Evolutionary conservation across 2,113 vertebrate species (phyloP), one percentile per base, ranked within the genome.

Genomic region (Salvelinus fontinalis): DNA sequence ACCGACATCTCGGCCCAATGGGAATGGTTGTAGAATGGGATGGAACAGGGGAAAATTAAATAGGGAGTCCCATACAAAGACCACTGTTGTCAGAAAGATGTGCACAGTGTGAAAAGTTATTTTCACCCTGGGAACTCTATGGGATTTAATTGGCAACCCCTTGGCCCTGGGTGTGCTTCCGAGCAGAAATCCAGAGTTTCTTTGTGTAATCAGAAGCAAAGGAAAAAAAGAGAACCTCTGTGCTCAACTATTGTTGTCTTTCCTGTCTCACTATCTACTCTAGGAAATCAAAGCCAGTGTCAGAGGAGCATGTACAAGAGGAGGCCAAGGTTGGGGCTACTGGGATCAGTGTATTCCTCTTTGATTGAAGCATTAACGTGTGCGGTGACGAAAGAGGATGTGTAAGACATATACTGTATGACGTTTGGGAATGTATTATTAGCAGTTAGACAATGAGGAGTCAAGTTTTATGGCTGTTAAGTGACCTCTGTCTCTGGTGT

Each of bases 151-250:
- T 75, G 75, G 77, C 77, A 24, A 34, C 65, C 6, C 29, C n/a
- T 70, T 72, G 62, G 78, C 73, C 66, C 24, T 79, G 79, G 67
- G 67, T 73, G 79, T 67, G 27, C 64, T 75, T 83, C 71, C 48
- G 70, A 74, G 83, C 18, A 81, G 48, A 75, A 27, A 73, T 75
- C 78, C 67, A 79, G 68, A 76, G 14, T 22, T 29, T 72, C 77
- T 70, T 59, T 62, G 22, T 69, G 67, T 82, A 86, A 86, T 86
- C 5, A 79, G 49, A 9, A 62, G 16, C 84, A 69, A 82, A 82
- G 75, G 75, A 71, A 81, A 57, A 57, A 76, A 66, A 66, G 64
- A 44, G 39, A 44, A 44, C 39, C 39, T 44, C 8, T 44, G 39
- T 12, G 39, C 39, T 44, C 70, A 9, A 54, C 67, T 51, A 78